Conservation (phyloP, 2,113 vertebrate species). For the Aspiorhynchus laticeps region DNA sequence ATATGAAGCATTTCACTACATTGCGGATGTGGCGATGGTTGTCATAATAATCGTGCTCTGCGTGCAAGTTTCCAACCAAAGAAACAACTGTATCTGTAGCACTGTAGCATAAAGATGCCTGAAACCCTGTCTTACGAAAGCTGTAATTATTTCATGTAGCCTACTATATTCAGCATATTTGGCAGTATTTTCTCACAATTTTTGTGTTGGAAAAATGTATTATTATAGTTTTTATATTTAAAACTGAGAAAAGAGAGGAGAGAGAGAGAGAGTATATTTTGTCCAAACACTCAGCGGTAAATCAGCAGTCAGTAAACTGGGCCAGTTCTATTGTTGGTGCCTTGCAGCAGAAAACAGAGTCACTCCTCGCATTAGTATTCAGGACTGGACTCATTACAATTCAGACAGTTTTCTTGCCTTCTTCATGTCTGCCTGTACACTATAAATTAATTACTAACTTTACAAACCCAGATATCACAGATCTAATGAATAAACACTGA, state of each 20-base stretch:
- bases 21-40: neutral
- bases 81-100: neutral
- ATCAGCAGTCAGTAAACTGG: conserved; percentile 42
- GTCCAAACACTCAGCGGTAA: conserved; percentile 17
- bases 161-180: neutral
- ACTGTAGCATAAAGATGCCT: neutral
- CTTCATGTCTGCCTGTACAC: conserved; percentile 56
- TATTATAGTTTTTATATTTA: neutral
- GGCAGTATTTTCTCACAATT: conserved; percentile 6
- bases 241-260: neutral
- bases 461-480: conserved; percentile 47
- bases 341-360: conserved; percentile 34
- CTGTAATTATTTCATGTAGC: conserved; percentile 1
- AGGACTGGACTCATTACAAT: conserved; percentile 63
- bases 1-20: neutral
- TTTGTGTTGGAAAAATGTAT: neutral
- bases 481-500: conserved; percentile 4
- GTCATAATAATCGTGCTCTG: neutral
- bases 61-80: neutral
- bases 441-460: conserved; percentile 69
- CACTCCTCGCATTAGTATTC: conserved; percentile 65
- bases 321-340: conserved; percentile 39
- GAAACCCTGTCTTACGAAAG: conserved; percentile 13
- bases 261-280: neutral
- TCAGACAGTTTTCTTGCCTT: conserved; percentile 63